Evolutionary conservation across 2,797 vertebrate genomes (phyloP).

Genomic region (Syngnathus acus): DNA sequence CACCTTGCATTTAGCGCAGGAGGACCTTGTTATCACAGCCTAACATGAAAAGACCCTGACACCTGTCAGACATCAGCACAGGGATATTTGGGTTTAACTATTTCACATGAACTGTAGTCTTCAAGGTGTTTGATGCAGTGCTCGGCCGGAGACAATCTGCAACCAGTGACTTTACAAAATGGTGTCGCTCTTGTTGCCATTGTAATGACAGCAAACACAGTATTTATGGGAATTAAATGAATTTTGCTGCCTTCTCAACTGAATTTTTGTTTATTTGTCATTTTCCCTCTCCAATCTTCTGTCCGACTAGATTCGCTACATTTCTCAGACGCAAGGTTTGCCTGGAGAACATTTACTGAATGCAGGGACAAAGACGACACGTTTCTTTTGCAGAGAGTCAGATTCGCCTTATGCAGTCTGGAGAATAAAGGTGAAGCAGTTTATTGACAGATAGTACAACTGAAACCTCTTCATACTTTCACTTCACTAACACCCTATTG

Average conservation of each 20-base stretch:
- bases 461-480: background rate
- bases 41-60: conserved; percentile 28
- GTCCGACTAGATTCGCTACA: conserved; percentile 89
- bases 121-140: conserved; percentile 20
- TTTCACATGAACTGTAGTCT: conserved; percentile 33
- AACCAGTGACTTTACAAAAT: background rate
- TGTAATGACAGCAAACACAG: background rate
- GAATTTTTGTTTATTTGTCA: background rate
- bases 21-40: conserved; percentile 24
- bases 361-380: conserved; percentile 88
- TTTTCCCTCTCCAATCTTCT: background rate
- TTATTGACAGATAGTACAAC: conserved; percentile 7
- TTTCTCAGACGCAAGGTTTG: conserved; percentile 97
- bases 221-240: background rate
- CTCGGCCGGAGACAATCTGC: conserved; percentile 4
- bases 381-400: conserved; percentile 92
- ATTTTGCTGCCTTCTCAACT: background rate
- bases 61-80: conserved; percentile 10
- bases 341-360: conserved; percentile 91
- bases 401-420: conserved; percentile 85
- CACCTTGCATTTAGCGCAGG: conserved; percentile 25
- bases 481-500: background rate
- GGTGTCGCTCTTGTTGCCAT: conserved; percentile 16
- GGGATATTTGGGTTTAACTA: conserved; percentile 17
- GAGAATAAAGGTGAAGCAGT: conserved; percentile 87